Conservation (phyloP, 2,888 invertebrate species). For the Muscina levida region DNA sequence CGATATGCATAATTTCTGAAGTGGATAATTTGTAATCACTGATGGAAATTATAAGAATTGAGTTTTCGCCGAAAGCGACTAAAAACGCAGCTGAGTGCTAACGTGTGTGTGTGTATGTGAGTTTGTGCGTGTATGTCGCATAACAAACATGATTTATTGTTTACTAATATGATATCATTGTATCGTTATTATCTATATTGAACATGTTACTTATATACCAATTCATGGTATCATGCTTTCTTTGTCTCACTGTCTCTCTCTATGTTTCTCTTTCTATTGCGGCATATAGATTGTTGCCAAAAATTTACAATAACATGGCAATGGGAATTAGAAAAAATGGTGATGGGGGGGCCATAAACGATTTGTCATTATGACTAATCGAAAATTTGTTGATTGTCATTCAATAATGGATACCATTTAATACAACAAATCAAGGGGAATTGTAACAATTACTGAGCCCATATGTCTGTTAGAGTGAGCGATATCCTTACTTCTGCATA, state of each 20-base stretch:
- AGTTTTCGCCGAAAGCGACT: not conserved
- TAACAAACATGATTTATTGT: constrained; percentile 9
- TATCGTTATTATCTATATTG: too few species aligned
- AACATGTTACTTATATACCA: too few species aligned
- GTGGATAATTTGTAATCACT: constrained; percentile 23
- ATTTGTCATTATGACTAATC: constrained; percentile 22
- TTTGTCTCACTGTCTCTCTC: too few species aligned
- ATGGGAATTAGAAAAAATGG: not conserved
- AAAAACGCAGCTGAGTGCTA: not conserved
- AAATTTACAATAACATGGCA: not conserved
- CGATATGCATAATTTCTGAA: constrained; percentile 11
- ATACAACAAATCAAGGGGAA: not conserved
- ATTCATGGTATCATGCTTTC: too few species aligned
- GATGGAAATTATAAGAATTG: constrained; percentile 14
- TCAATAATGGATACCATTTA: not conserved
- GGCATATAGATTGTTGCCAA: not conserved
- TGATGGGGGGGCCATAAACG: not conserved
- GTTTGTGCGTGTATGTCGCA: not conserved
- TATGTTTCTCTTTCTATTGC: not conserved
- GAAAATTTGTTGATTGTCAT: not conserved
- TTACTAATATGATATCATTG: not conserved
- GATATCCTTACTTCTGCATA: too few species aligned
- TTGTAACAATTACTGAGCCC: too few species aligned
- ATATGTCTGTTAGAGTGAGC: too few species aligned
- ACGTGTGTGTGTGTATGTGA: not conserved